Conservation (phyloP, 1,140 invertebrate species). For the Drosophila asahinai region DNA sequence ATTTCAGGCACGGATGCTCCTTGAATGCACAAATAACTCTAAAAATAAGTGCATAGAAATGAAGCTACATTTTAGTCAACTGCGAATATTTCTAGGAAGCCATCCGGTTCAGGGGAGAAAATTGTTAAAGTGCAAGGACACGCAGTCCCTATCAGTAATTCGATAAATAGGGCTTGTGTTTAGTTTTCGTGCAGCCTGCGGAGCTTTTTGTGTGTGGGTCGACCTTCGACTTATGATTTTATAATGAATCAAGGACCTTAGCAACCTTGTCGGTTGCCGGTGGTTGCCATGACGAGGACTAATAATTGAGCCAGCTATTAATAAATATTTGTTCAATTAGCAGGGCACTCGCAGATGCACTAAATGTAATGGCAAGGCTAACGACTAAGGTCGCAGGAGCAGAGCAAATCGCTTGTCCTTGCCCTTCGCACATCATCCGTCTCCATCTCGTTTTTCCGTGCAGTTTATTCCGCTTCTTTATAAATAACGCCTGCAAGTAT, state of each 20-base stretch:
- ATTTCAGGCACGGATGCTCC: too few relatives aligned
- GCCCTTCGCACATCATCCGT: constrained; percentile 3
- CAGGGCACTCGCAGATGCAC: constrained; percentile 35
- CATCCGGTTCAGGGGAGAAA: not conserved
- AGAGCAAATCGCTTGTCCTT: constrained; percentile 31
- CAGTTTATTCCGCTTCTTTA: constrained; percentile 52
- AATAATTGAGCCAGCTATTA: constrained; percentile 43
- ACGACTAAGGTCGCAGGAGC: constrained; percentile 46
- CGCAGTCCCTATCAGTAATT: constrained; percentile 5
- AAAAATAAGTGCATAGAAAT: not conserved
- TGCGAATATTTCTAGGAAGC: not conserved
- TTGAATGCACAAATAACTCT: not conserved
- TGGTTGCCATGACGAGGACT: constrained; percentile 21
- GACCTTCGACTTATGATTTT: constrained; percentile 30
- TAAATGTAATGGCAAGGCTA: constrained; percentile 65
- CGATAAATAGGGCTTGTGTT: constrained; percentile 1
- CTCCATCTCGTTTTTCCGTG: constrained; percentile 11
- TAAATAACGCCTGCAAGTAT: constrained; percentile 61
- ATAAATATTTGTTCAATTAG: constrained; percentile 64
- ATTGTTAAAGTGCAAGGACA: constrained; percentile 17
- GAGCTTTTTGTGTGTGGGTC: not conserved
- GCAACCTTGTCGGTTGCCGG: constrained; percentile 8
- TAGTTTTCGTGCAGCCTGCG: constrained; percentile 8
- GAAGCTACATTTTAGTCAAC: not conserved
- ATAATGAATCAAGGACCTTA: constrained; percentile 21